Conservation (phyloP, 35 echinoderm and acorn worm genomes). For the Nesometra sesokonis region DNA sequence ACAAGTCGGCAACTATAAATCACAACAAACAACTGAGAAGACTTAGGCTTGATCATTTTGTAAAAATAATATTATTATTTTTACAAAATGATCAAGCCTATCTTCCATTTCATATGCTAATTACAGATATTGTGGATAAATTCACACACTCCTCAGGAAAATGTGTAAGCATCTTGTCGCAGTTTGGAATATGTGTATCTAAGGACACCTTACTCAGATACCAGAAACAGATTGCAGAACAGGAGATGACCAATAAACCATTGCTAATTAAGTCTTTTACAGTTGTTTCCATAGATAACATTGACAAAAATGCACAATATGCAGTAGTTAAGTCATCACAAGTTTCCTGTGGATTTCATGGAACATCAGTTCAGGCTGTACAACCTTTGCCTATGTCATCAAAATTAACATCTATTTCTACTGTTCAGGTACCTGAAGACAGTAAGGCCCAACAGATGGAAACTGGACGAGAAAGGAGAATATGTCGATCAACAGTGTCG, state of each 20-base stretch:
- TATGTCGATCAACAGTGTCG: background rate
- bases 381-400: background rate
- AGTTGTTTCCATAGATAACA: slow-evolving; percentile 7
- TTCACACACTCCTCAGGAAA: background rate
- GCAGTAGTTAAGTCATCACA: background rate
- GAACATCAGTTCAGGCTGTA: slow-evolving; percentile 23
- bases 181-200: background rate
- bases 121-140: background rate
- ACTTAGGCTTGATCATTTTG: background rate
- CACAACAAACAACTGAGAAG: slow-evolving; percentile 7
- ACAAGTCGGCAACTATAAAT: background rate
- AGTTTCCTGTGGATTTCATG: background rate
- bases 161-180: background rate
- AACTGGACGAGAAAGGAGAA: background rate
- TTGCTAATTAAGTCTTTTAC: background rate
- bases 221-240: background rate
- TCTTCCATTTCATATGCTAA: slow-evolving; percentile 8
- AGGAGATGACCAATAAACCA: background rate
- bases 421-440: background rate
- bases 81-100: background rate
- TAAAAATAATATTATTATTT: background rate
- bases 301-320: slow-evolving; percentile 3
- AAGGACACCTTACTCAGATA: background rate
- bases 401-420: background rate
- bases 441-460: background rate